Percentiles rank a stretch among this genome's conserved stretches.
phyloP scores from a whole-genome alignment of 2,113 vertebrate genomes.

The Bufo gargarizans region DNA sequence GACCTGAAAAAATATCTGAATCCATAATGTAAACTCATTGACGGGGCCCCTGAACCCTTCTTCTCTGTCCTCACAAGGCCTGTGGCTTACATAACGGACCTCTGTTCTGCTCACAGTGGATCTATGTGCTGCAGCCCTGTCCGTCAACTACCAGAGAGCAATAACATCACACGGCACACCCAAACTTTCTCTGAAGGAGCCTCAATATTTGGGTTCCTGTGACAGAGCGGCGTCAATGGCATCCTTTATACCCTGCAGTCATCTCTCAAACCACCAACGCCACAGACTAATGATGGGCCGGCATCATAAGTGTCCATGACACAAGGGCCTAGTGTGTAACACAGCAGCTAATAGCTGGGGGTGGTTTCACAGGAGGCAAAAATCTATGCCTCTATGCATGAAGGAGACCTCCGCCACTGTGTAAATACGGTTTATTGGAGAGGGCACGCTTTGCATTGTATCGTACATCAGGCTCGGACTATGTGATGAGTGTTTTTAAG shows the following conservation, averaged over 20 bases:
- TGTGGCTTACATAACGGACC: not conserved
- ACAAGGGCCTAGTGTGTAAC: conserved; percentile 32
- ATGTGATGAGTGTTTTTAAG: not conserved
- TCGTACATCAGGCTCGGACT: not conserved
- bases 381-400: not conserved
- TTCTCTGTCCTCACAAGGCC: not conserved
- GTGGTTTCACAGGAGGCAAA: no score
- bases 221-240: conserved; percentile 18
- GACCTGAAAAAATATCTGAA: not conserved
- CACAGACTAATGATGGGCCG: not conserved
- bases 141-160: conserved; percentile 7
- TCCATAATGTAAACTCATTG: not conserved
- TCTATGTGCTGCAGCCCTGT: not conserved
- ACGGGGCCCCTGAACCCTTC: not conserved
- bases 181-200: not conserved
- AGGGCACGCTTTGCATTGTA: not conserved
- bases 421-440: not conserved
- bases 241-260: conserved; percentile 27
- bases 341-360: not conserved
- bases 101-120: conserved; percentile 22
- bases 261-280: not conserved
- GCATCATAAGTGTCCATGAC: not conserved
- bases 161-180: conserved; percentile 15
- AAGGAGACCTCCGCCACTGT: not conserved
- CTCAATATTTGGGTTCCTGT: conserved; percentile 33